phyloP scores from a whole-genome alignment of 2,888 invertebrate species.

The Amphipyra berbera region DNA sequence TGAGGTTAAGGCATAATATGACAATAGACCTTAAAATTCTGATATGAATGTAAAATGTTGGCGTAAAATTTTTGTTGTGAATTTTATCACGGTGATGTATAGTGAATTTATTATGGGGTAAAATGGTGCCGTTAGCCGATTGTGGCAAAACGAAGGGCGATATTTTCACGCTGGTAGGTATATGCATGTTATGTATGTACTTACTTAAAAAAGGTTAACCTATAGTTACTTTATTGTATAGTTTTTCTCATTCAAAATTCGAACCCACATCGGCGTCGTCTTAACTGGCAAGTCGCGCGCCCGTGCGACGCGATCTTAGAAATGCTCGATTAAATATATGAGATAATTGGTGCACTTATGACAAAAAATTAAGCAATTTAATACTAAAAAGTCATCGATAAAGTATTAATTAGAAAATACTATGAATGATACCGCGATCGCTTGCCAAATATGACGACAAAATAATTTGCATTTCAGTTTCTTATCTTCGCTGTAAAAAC shows the following conservation, averaged over 20 bases:
- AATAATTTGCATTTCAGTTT: neutral
- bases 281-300: too few relatives aligned
- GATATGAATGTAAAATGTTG: conserved; percentile 51
- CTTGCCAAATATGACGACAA: too few relatives aligned
- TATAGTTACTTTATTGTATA: too few relatives aligned
- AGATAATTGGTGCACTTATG: too few relatives aligned
- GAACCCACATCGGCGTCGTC: too few relatives aligned
- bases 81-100: conserved; percentile 46
- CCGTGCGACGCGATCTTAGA: too few relatives aligned
- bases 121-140: conserved; percentile 8
- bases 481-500: neutral
- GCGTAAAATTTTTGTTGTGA: conserved; percentile 40
- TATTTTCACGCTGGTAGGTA: neutral
- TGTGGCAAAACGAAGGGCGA: conserved; percentile 1
- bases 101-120: conserved; percentile 29
- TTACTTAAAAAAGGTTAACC: neutral
- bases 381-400: too few relatives aligned
- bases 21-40: conserved; percentile 62
- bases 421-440: too few relatives aligned
- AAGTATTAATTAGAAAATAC: too few relatives aligned
- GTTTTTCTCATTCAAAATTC: too few relatives aligned
- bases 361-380: too few relatives aligned
- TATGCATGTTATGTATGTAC: neutral
- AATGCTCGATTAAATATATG: too few relatives aligned
- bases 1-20: conserved; percentile 58